phyloP scores from a whole-genome alignment of 2,888 invertebrate genomes.

The Iselma pallidipennis region DNA sequence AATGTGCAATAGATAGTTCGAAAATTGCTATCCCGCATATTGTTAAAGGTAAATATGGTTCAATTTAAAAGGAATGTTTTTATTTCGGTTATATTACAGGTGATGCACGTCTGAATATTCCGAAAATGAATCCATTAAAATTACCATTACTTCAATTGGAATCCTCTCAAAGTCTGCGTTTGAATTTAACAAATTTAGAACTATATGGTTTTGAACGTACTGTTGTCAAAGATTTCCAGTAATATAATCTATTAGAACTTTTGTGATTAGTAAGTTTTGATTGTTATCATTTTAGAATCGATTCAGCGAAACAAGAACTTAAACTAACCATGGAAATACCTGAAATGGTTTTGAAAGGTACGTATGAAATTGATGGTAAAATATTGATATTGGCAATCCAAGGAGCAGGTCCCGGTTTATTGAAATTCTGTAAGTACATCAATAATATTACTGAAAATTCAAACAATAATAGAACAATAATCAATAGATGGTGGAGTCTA shows the following conservation, averaged over 20 bases:
- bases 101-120: constrained; percentile 39
- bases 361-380: constrained; percentile 45
- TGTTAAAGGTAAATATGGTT: constrained; percentile 25
- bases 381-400: constrained; percentile 46
- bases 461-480: constrained; percentile 2
- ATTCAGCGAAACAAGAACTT: constrained; percentile 16
- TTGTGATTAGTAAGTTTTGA: not conserved
- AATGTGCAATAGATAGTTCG: constrained; percentile 41
- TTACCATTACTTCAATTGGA: constrained; percentile 39
- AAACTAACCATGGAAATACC: constrained; percentile 8
- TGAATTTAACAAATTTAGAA: constrained; percentile 35
- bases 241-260: not conserved
- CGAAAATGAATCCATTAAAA: constrained; percentile 37
- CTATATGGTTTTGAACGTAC: constrained; percentile 38
- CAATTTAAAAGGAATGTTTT: not conserved
- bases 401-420: constrained; percentile 44
- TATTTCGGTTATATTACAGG: constrained; percentile 34
- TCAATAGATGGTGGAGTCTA: constrained; percentile 38
- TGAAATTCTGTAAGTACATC: constrained; percentile 37
- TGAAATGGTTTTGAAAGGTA: constrained; percentile 14
- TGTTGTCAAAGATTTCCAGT: constrained; percentile 30
- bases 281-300: constrained; percentile 24
- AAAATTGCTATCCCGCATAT: constrained; percentile 35
- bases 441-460: not conserved
- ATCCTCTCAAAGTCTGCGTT: constrained; percentile 36